phyloP scores from a whole-genome alignment of 2,888 invertebrate genomes.

The Ethmia dodecea region DNA sequence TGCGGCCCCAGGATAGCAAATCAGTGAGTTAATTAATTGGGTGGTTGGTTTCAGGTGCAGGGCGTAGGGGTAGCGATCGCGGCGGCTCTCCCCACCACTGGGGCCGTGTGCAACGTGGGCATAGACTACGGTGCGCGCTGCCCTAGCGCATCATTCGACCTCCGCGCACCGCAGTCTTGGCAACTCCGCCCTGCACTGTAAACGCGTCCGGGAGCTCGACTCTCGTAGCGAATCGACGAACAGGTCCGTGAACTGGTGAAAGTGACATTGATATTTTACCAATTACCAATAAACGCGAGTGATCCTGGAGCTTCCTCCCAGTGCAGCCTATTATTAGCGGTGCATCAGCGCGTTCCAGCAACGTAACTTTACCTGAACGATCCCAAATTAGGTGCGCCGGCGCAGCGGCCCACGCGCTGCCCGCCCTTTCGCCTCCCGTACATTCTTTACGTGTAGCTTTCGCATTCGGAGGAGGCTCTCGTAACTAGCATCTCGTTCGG shows the following conservation, averaged over 20 bases:
- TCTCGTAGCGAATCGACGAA: slow-evolving; percentile 76
- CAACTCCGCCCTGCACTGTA: slow-evolving; percentile 67
- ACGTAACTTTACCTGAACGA: slow-evolving; percentile 75
- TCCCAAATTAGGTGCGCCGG: slow-evolving; percentile 76
- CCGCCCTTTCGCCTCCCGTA: slow-evolving; percentile 51
- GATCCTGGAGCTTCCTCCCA: slow-evolving; percentile 54
- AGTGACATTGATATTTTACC: slow-evolving; percentile 44
- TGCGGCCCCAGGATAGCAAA: too few relatives aligned
- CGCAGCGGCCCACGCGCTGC: slow-evolving; percentile 49
- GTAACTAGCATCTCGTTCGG: slow-evolving; percentile 41
- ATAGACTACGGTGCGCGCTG: slow-evolving; percentile 71
- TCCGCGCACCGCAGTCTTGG: slow-evolving; percentile 74
- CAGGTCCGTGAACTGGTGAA: slow-evolving; percentile 71
- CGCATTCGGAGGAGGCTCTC: slow-evolving; percentile 55
- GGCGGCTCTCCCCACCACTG: slow-evolving; percentile 56
- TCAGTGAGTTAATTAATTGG: too few relatives aligned
- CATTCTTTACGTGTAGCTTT: slow-evolving; percentile 38
- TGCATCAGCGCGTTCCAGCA: slow-evolving; percentile 63
- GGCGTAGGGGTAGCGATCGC: slow-evolving; percentile 36
- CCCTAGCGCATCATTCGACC: slow-evolving; percentile 75
- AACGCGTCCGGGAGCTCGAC: slow-evolving; percentile 72
- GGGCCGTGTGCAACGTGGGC: slow-evolving; percentile 74
- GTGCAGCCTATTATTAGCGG: slow-evolving; percentile 65
- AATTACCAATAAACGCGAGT: slow-evolving; percentile 46
- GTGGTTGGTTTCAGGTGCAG: not conserved